Evolutionary conservation across 2,888 invertebrate genomes (phyloP).

Genomic region (Zootermopsis nevadensis): DNA sequence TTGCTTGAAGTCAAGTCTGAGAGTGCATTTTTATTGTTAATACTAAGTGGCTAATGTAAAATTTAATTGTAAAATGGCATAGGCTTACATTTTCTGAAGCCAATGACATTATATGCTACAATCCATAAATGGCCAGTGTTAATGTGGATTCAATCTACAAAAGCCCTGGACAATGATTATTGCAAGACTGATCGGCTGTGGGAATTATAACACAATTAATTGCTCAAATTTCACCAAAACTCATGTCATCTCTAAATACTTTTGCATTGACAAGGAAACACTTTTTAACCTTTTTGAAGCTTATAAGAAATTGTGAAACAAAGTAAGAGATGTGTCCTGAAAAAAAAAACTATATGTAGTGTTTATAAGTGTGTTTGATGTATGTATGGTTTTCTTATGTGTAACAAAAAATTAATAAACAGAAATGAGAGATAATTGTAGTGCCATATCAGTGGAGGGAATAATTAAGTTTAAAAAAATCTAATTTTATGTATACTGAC

Average conservation of each 20-base stretch:
- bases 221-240: slow-evolving; percentile 45
- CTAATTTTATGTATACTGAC: too few relatives aligned
- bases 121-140: slow-evolving; percentile 15
- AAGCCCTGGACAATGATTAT: slow-evolving; percentile 7
- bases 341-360: background rate
- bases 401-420: background rate
- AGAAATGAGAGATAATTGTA: background rate
- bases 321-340: slow-evolving; percentile 19
- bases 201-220: slow-evolving; percentile 44
- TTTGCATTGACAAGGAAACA: slow-evolving; percentile 26
- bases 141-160: background rate
- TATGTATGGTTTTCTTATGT: slow-evolving; percentile 4
- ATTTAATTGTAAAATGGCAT: background rate
- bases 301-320: slow-evolving; percentile 28
- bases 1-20: slow-evolving; percentile 4
- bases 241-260: slow-evolving; percentile 34
- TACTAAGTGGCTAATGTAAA: background rate
- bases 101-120: slow-evolving; percentile 4
- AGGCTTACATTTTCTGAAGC: background rate
- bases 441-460: too few relatives aligned
- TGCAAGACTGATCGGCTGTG: slow-evolving; percentile 50
- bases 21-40: background rate
- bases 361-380: background rate
- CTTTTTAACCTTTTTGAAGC: slow-evolving; percentile 24
- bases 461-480: too few relatives aligned